Percentiles rank a stretch among this genome's conserved stretches.
Conservation (phyloP, 2,797 vertebrate species). For the Molossus alvarezi region DNA sequence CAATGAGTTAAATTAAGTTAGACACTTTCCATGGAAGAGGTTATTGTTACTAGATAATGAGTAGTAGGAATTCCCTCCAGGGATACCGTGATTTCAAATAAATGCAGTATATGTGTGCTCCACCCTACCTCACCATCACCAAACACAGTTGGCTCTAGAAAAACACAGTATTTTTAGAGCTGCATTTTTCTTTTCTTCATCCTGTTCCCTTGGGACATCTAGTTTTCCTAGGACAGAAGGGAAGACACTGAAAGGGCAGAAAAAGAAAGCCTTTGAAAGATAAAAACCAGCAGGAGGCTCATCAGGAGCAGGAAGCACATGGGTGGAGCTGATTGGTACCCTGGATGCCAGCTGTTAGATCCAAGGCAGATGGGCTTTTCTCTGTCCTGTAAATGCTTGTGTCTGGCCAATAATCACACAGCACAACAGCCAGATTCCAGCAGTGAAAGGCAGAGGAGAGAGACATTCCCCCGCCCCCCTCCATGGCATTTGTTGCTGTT, state of each 20-base stretch:
- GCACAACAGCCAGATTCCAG: slow-evolving; percentile 76
- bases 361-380: slow-evolving; percentile 77
- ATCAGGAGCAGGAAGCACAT: slow-evolving; percentile 65
- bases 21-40: slow-evolving; percentile 14
- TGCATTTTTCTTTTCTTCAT: slow-evolving; percentile 61
- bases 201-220: slow-evolving; percentile 24
- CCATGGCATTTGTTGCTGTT: slow-evolving; percentile 70
- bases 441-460: slow-evolving; percentile 65
- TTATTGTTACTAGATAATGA: slow-evolving; percentile 47
- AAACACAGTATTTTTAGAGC: slow-evolving; percentile 54
- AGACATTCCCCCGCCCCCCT: neutral
- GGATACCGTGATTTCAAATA: slow-evolving; percentile 53
- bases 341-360: slow-evolving; percentile 73
- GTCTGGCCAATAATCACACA: slow-evolving; percentile 80
- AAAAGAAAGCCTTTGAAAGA: slow-evolving; percentile 64
- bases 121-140: neutral
- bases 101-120: neutral
- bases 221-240: slow-evolving; percentile 57
- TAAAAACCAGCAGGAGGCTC: slow-evolving; percentile 69
- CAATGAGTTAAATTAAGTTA: slow-evolving; percentile 58
- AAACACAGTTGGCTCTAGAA: slow-evolving; percentile 48
- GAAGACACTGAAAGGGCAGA: slow-evolving; percentile 50
- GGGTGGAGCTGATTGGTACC: slow-evolving; percentile 64
- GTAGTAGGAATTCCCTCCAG: slow-evolving; percentile 7
- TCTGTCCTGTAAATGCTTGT: slow-evolving; percentile 66